These are phyloP conservation scores for Podarcis raffonei DNA, from an alignment of 2,113 vertebrate genomes.

Conservation along the genomic window DNA sequence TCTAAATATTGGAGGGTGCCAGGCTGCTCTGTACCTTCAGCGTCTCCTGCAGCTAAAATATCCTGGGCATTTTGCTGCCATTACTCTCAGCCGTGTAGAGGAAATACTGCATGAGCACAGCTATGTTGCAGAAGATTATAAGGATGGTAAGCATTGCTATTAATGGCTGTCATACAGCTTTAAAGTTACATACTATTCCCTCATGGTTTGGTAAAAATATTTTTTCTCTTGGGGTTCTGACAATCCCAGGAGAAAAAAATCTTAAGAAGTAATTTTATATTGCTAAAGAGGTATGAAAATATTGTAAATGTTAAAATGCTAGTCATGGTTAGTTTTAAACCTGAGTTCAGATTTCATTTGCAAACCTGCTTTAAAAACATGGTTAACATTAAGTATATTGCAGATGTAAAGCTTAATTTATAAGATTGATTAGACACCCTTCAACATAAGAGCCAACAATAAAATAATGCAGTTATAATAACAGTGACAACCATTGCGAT, in stretches of 20 bases:
- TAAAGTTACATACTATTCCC: background rate
- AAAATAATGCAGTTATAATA: no score
- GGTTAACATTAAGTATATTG: background rate
- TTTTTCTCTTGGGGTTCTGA: background rate
- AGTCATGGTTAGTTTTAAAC: background rate
- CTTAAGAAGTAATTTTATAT: no score
- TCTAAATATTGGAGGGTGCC: slow-evolving; percentile 92
- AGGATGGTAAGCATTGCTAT: slow-evolving; percentile 77
- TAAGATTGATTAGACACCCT: background rate
- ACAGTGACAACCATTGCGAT: no score
- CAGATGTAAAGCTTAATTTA: background rate
- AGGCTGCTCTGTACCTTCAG: slow-evolving; percentile 91
- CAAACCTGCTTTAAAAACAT: background rate
- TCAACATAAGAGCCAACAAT: no score
- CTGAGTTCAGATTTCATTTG: background rate
- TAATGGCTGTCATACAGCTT: accelerated
- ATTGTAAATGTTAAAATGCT: no score
- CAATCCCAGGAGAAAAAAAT: background rate
- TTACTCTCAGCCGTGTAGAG: slow-evolving; percentile 95
- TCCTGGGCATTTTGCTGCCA: slow-evolving; percentile 88
- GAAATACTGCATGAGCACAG: slow-evolving; percentile 94
- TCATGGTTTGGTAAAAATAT: background rate
- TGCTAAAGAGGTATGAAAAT: no score
- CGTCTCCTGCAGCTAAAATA: slow-evolving; percentile 97
- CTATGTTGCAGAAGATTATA: slow-evolving; percentile 90